Base-by-base conservation (phyloP, 2,888 invertebrate genomes). In the Endomychus coccineus region DNA sequence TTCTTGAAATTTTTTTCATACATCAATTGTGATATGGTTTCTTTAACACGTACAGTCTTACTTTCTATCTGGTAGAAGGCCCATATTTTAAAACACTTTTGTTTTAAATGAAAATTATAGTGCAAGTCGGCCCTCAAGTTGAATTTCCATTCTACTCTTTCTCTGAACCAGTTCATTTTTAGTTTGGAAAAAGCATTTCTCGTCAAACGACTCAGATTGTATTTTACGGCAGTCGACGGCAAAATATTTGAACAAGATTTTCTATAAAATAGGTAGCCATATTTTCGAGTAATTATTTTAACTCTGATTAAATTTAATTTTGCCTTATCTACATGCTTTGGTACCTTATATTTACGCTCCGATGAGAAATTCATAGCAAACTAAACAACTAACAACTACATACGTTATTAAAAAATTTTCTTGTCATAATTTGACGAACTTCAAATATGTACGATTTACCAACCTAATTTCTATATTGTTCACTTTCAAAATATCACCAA, bases 91-190 rank as follows among this genome's bases (percentile, higher is more conserved):
- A 59, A 48, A 19, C 30, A 27, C 12, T 41, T 47, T 15, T 48
- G 41, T 42, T 50, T 49, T 19, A 51, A 32, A 27, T 39, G 37
- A 34, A 48, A 51, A 29, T 49, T 46, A 17, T 52, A 49, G 39
- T 58, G 55, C 23, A 60, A 44, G 16, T 54, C 43, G 4, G 58
- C 57, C 36, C 54, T 45, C 30, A 60, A 36, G 4, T 43, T 34
- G 25, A 54, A 37, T 34, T 56, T 52, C 56, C 58, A 58, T 36
- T 46, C 48, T n/a, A 51, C 40, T 39, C 44, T 49, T 29, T 49
- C 46, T 34, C 51, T 46, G 30, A 51, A 56, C 52, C 56, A 57
- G 38, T 41, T 36, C 4, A 27, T 36, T 27, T 39, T 39, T 49
- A 56, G 51, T 34, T 36, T 41, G 14, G 34, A 30, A 32, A 58